Base-by-base conservation (phyloP, 2,888 invertebrate genomes). In the Acleris holmiana region DNA sequence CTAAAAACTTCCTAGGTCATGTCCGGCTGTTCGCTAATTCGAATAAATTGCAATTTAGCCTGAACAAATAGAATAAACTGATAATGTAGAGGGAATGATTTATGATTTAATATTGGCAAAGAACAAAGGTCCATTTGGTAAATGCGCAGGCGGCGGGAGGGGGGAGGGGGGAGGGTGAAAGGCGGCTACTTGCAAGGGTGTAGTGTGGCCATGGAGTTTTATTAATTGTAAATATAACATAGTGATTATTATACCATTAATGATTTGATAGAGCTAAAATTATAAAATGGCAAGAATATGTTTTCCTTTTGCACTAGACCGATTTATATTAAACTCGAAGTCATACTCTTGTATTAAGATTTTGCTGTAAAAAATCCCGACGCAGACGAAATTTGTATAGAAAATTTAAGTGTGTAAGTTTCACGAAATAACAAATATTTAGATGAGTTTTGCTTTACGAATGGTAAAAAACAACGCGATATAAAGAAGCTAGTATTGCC, bases 131-230 rank as follows among this genome's bases (percentile, higher is more conserved):
- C 55, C 35, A 50, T 46, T 51, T 56, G 50, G 53, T 53, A 21
- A 44, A 54, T 19, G 48, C 57, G 57, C 48, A 17, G 5, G 61
- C 59, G 61, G 47, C 58, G 50, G 51, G 54, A 40, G 55, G 41
- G 19, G 35, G 50, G 51, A 50, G 44, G 55, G 41, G 19, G 35
- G 46, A 62, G 69, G 69, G 73, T 70, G 73, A 73, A 74, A 75
- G 75, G 74, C 66, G 61, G 62, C 63, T 21, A 50, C 18, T 57
- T 13, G 23, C 55, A 47, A 25, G n/a, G 19, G 19, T 35, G 47
- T 61, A 57, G 57, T 35, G 29, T 59, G 58, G 29, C 58, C 1
- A 59, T 19, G 40, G 2, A 51, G 17, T 25, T 23, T 44, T 18
- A 15, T 51, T 35, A 51, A 44, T 35, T 21, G 1, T 19, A 41